Evolutionary conservation across 2,113 vertebrate genomes (phyloP).

Genomic region (Romanogobio albipinnatus): DNA sequence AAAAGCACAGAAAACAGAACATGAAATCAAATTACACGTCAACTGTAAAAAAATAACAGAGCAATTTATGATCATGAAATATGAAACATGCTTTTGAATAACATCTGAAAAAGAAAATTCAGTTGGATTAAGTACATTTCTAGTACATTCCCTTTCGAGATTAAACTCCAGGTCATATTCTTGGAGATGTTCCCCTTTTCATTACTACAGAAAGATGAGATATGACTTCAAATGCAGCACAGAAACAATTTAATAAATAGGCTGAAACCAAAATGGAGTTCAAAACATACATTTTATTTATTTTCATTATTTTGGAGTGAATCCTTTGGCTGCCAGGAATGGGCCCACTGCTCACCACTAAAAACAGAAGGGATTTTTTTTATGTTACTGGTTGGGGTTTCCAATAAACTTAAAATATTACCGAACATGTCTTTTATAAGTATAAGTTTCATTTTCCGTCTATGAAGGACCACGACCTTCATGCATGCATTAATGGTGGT

Average conservation of each 20-base stretch:
- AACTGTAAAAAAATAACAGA: neutral
- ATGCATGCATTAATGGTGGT: too few relatives aligned
- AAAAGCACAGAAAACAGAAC: too few relatives aligned
- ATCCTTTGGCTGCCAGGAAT: constrained; percentile 14
- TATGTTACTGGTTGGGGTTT: neutral
- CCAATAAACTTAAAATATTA: neutral
- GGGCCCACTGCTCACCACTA: neutral
- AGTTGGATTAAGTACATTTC: too few relatives aligned
- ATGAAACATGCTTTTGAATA: neutral
- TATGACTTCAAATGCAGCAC: neutral
- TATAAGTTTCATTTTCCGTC: too few relatives aligned
- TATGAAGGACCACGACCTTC: too few relatives aligned
- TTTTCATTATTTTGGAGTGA: neutral
- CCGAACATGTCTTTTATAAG: neutral
- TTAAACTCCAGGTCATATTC: too few relatives aligned
- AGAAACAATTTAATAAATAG: neutral
- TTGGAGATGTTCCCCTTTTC: too few relatives aligned
- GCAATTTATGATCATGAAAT: neutral
- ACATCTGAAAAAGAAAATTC: neutral
- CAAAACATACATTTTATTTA: neutral
- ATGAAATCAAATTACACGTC: too few relatives aligned
- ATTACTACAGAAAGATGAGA: neutral
- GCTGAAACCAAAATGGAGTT: neutral
- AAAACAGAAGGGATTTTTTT: neutral
- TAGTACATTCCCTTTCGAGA: too few relatives aligned